Evolutionary conservation across 2,113 vertebrate genomes (phyloP).

Genomic region (Eudyptes chrysolophus): DNA sequence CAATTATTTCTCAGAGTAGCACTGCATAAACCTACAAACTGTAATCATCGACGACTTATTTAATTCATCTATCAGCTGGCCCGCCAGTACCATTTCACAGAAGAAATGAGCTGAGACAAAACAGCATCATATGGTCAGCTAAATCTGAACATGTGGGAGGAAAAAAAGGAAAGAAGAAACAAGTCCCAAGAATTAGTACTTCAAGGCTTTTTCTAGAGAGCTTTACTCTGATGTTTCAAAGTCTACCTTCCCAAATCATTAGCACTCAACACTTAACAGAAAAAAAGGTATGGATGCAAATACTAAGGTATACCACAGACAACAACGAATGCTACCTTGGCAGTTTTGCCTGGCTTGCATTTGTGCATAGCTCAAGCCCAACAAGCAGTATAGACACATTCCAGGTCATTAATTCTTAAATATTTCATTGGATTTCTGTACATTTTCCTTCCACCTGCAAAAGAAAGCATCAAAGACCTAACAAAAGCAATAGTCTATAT

Average conservation of each 20-base stretch:
- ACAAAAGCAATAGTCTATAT: not conserved
- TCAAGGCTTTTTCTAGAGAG: not conserved
- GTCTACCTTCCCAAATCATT: not conserved
- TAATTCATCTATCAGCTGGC: not conserved
- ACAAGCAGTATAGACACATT: not conserved
- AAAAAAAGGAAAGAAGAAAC: not conserved
- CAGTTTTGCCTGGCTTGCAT: not conserved
- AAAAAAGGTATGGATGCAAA: not conserved
- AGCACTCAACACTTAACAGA: not conserved
- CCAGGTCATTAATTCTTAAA: not conserved
- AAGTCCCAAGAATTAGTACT: not conserved
- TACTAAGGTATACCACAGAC: not conserved
- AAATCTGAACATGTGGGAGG: not conserved
- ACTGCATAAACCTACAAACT: not conserved
- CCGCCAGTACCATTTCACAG: not conserved
- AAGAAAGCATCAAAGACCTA: not conserved
- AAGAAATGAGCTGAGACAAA: not conserved
- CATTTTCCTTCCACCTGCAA: not conserved
- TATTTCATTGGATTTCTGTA: not conserved
- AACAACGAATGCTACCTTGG: not conserved
- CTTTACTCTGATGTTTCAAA: not conserved
- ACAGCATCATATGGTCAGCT: not conserved
- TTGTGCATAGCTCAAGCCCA: not conserved
- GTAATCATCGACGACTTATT: not conserved
- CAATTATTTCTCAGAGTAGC: not conserved